phyloP scores from a whole-genome alignment of 2,797 vertebrate genomes.

The Hydrocynus forskahlii region DNA sequence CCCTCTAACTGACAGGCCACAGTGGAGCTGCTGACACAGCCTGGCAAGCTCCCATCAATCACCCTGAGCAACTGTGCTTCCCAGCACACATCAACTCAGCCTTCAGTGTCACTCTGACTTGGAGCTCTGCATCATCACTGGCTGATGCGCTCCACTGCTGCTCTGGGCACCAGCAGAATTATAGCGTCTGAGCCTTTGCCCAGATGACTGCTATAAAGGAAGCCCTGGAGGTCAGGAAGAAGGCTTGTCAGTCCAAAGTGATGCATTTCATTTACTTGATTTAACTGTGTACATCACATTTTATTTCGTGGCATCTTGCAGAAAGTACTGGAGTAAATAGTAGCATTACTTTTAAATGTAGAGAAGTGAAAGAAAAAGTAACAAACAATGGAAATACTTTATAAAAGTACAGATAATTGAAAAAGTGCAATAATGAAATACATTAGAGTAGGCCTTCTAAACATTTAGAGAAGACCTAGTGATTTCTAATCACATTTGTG shows the following conservation, averaged over 20 bases:
- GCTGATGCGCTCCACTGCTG: neutral
- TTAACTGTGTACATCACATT: no score
- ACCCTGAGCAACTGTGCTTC: conserved; percentile 28
- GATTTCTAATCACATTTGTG: no score
- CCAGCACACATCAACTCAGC: conserved; percentile 9
- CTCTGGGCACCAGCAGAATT: neutral
- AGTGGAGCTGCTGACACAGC: conserved; percentile 49
- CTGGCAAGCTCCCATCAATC: conserved; percentile 34
- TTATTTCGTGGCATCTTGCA: no score
- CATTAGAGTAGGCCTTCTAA: no score
- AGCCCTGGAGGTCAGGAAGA: neutral
- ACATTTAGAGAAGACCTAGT: no score
- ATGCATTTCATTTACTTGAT: neutral
- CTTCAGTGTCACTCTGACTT: conserved; percentile 4
- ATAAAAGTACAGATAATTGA: no score
- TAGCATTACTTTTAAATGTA: no score
- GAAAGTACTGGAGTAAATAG: no score
- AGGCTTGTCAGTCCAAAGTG: no score
- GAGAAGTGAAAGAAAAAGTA: no score
- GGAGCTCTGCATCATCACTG: conserved; percentile 14
- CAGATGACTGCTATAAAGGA: neutral
- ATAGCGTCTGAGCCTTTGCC: neutral
- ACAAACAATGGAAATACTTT: no score
- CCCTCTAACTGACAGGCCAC: conserved; percentile 43
- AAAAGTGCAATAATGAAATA: no score